phyloP scores from a whole-genome alignment of 2,113 vertebrate genomes.

The Callionymus lyra region DNA sequence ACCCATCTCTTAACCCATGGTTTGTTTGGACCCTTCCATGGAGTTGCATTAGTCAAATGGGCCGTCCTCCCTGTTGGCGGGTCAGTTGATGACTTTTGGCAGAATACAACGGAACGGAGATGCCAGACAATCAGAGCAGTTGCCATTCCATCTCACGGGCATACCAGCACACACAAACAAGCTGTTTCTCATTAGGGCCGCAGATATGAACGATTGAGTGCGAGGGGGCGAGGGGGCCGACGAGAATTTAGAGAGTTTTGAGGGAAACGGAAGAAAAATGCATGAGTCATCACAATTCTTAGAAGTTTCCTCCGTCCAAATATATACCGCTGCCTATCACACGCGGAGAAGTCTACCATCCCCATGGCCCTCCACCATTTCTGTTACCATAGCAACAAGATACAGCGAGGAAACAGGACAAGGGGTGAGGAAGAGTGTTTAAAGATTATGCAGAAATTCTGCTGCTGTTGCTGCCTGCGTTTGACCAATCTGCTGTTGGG shows the following conservation, averaged over 20 bases:
- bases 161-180: conserved; percentile 28
- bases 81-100: conserved; percentile 57
- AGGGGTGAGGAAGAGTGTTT: conserved; percentile 19
- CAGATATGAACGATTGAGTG: conserved; percentile 26
- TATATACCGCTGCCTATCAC: conserved; percentile 20
- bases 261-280: background rate
- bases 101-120: conserved; percentile 24
- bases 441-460: conserved; percentile 52
- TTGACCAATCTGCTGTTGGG: conserved; percentile 53
- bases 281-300: background rate
- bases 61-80: conserved; percentile 43
- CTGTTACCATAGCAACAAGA: conserved; percentile 56
- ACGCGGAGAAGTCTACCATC: conserved; percentile 21
- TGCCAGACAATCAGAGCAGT: conserved; percentile 48
- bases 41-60: conserved; percentile 51
- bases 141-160: conserved; percentile 42
- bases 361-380: conserved; percentile 24
- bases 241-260: conserved; percentile 1
- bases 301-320: conserved; percentile 7
- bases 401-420: conserved; percentile 20
- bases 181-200: conserved; percentile 48
- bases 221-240: background rate
- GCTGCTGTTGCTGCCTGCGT: conserved; percentile 50
- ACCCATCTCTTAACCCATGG: conserved; percentile 6
- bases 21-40: conserved; percentile 25